Conservation (phyloP, 1,140 invertebrate genomes). For the Saxidomus purpurata region DNA sequence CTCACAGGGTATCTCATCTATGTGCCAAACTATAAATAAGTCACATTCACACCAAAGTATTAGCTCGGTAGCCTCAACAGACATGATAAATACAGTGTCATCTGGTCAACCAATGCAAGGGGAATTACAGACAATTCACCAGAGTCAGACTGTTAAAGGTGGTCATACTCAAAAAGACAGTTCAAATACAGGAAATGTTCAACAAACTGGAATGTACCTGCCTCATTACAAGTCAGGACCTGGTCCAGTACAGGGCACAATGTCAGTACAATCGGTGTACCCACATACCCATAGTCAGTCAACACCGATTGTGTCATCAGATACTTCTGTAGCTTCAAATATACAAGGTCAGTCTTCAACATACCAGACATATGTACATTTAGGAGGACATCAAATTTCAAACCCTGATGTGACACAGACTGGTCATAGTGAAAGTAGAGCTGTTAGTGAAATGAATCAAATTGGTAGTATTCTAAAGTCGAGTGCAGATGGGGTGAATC, state of each 20-base stretch:
- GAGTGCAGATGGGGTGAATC: neutral
- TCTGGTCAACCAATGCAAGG: conserved; percentile 48
- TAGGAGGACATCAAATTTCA: conserved; percentile 51
- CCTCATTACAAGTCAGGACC: conserved; percentile 43
- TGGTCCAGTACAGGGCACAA: conserved; percentile 25
- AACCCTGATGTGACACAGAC: conserved; percentile 38
- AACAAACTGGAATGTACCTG: conserved; percentile 45
- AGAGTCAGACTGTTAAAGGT: neutral
- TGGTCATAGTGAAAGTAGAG: conserved; percentile 48
- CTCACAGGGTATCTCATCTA: conserved; percentile 20
- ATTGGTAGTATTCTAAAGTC: neutral
- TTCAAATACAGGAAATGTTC: conserved; percentile 41
- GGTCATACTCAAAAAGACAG: conserved; percentile 23
- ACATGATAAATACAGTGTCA: conserved; percentile 32
- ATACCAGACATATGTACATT: conserved; percentile 59
- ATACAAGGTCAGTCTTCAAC: conserved; percentile 47
- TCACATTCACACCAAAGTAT: conserved; percentile 68
- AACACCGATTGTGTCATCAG: neutral
- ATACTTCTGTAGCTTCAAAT: neutral
- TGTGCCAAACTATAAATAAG: conserved; percentile 59
- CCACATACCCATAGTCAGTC: conserved; percentile 19
- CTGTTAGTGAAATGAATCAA: neutral
- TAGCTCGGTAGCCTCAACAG: conserved; percentile 42
- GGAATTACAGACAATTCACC: conserved; percentile 2
- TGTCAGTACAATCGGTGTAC: conserved; percentile 44